Conservation (phyloP, 2,888 invertebrate species). For the Ectemnius continuus region DNA sequence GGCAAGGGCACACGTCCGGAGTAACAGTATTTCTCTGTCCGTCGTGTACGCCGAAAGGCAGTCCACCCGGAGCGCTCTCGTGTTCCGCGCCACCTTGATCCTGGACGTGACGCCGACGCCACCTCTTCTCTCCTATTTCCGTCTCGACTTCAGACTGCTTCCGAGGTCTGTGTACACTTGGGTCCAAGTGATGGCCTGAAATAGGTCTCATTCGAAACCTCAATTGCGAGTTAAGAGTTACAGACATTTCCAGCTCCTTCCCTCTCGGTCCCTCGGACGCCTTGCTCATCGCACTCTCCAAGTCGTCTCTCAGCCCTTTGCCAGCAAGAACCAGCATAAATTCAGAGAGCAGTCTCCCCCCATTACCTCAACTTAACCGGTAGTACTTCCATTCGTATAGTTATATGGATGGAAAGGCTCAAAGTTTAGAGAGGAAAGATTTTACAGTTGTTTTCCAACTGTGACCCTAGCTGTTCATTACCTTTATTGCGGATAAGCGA, state of each 20-base stretch:
- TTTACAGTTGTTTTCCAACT: too few relatives aligned
- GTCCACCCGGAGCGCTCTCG: constrained; percentile 35
- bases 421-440: too few relatives aligned
- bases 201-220: constrained; percentile 65
- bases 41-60: constrained; percentile 30
- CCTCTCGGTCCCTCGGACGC: too few relatives aligned
- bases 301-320: too few relatives aligned
- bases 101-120: constrained; percentile 43
- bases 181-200: constrained; percentile 59
- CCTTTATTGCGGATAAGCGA: too few relatives aligned
- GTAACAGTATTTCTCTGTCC: constrained; percentile 19
- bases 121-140: constrained; percentile 19
- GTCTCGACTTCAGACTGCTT: constrained; percentile 5
- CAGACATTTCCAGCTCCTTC: constrained; percentile 20
- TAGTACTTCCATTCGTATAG: too few relatives aligned
- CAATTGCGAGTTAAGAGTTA: constrained; percentile 62
- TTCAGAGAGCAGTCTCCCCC: too few relatives aligned
- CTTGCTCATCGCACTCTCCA: too few relatives aligned
- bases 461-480: too few relatives aligned
- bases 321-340: too few relatives aligned
- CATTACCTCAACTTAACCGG: too few relatives aligned
- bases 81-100: constrained; percentile 37
- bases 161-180: constrained; percentile 46
- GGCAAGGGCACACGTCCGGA: constrained; percentile 17
- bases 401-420: too few relatives aligned